Percentiles rank a stretch among this genome's conserved stretches.
These are phyloP conservation scores for Alouatta palliata DNA, from an alignment of 2,113 vertebrate genomes.

Conservation along the genomic window DNA sequence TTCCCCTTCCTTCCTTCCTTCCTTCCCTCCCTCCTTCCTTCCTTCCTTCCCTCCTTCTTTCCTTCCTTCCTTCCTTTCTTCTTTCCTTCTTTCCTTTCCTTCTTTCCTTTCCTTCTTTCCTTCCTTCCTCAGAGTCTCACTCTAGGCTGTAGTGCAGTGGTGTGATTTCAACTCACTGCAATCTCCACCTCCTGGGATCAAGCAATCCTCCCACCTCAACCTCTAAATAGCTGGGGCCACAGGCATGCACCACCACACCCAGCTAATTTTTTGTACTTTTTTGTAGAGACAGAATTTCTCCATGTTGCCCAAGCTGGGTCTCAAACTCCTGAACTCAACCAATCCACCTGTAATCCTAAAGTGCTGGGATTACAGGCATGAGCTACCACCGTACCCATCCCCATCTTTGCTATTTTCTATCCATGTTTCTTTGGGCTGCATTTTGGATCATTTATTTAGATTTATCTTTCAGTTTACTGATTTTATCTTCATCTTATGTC, in stretches of 20 bases:
- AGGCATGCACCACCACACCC: neutral
- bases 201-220: no score
- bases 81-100: no score
- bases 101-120: no score
- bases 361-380: neutral
- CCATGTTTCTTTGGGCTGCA: neutral
- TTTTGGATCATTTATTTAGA: neutral
- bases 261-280: neutral
- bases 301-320: neutral
- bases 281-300: neutral
- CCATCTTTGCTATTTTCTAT: neutral
- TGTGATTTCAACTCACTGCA: neutral
- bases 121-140: no score
- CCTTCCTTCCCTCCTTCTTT: no score
- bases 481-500: neutral
- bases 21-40: no score
- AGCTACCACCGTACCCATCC: fast-evolving
- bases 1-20: no score
- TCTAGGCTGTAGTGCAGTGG: neutral
- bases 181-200: no score
- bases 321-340: neutral
- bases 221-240: neutral
- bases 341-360: neutral
- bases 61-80: no score
- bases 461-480: neutral